Evolutionary conservation across 1,140 invertebrate species (phyloP).

Genomic region (Bombus consobrinus): DNA sequence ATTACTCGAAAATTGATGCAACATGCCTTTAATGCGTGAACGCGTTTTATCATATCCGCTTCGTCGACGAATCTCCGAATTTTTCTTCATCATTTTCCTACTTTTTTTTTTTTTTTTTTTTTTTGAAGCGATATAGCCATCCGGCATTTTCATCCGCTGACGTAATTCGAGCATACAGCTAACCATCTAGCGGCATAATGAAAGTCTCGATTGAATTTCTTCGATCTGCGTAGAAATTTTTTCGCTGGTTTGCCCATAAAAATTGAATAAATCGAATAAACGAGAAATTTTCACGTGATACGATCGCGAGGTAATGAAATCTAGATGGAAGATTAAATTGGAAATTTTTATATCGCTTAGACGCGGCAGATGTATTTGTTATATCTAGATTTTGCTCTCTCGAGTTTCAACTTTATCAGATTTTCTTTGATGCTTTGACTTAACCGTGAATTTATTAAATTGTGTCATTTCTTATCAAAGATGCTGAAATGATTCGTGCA

Average conservation of each 20-base stretch:
- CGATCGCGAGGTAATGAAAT: neutral
- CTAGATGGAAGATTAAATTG: conserved; percentile 5
- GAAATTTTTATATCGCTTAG: neutral
- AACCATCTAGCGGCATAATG: neutral
- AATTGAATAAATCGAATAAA: conserved; percentile 12
- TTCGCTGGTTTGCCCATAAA: neutral
- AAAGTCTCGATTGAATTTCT: conserved; percentile 31
- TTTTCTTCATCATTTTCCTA: conserved; percentile 14
- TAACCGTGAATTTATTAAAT: no score
- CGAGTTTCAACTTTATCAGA: no score
- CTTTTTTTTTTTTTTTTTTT: neutral
- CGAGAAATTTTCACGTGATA: conserved; percentile 1
- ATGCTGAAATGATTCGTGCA: neutral
- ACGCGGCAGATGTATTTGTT: neutral
- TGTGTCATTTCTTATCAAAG: neutral
- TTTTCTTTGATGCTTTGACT: no score
- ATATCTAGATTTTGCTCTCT: neutral
- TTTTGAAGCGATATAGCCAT: neutral
- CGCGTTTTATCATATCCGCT: conserved; percentile 47
- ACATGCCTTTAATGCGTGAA: conserved; percentile 45
- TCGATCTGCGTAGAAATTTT: neutral
- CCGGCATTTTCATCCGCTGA: conserved; percentile 1
- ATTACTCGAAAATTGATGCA: conserved; percentile 76
- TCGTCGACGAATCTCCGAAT: conserved; percentile 5
- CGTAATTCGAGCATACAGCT: neutral